Evolutionary conservation across 2,797 vertebrate genomes (phyloP).

Genomic region (Eurystomus glaucurus): DNA sequence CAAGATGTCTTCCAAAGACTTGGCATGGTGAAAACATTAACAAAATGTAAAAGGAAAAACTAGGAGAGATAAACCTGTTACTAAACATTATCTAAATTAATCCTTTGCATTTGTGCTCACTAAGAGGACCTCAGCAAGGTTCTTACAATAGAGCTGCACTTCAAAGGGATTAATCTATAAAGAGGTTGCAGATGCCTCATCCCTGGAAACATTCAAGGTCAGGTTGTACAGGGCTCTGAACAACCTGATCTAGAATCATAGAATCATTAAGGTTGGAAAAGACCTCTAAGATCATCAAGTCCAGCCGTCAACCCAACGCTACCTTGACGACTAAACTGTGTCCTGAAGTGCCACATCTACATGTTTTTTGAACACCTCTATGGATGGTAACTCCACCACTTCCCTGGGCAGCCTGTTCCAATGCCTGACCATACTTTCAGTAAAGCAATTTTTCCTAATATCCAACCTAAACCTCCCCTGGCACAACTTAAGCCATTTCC

Average conservation of each 20-base stretch:
- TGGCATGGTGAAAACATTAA: not conserved
- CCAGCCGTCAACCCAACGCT: no score
- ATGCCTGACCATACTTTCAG: no score
- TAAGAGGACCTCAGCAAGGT: not conserved
- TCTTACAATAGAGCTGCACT: not conserved
- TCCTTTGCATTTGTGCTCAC: not conserved
- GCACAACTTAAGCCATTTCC: no score
- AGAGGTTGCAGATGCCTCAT: not conserved
- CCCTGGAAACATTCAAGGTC: not conserved
- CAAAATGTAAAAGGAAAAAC: not conserved
- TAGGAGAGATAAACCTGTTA: not conserved
- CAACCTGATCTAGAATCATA: not conserved
- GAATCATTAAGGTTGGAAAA: no score
- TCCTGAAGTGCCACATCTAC: no score
- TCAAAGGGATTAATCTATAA: not conserved
- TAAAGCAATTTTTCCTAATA: no score
- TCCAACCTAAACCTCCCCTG: no score
- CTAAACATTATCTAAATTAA: not conserved
- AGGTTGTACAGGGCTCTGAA: not conserved
- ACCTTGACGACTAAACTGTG: no score
- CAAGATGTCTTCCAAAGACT: constrained; percentile 13
- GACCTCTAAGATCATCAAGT: no score
- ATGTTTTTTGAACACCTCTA: no score
- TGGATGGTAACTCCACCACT: no score
- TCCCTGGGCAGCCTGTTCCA: not conserved